A percentile compares a stretch with the other conserved stretches of the same genome.
Evolutionary conservation across 2,113 vertebrate genomes (phyloP).

Genomic region (Notarius quadriscutis): DNA sequence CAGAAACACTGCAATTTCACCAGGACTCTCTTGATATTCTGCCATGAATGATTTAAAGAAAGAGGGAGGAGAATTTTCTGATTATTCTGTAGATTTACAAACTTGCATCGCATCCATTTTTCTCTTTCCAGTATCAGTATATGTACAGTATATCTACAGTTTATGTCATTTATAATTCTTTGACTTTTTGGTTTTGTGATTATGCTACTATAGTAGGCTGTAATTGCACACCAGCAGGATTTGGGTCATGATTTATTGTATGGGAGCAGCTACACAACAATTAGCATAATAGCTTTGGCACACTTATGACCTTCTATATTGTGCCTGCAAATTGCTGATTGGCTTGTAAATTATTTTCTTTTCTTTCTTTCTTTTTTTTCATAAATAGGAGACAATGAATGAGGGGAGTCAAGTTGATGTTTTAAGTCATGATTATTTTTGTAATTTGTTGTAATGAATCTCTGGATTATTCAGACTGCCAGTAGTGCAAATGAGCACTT

Average conservation of each 20-base stretch:
- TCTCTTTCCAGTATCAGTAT: slow-evolving; percentile 9
- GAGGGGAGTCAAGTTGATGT: slow-evolving; percentile 67
- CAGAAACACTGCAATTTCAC: slow-evolving; percentile 66
- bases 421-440: slow-evolving; percentile 74
- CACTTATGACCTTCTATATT: slow-evolving; percentile 50
- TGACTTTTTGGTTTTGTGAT: slow-evolving; percentile 38
- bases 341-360: slow-evolving; percentile 56
- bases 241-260: slow-evolving; percentile 51
- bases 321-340: slow-evolving; percentile 55
- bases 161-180: slow-evolving; percentile 20
- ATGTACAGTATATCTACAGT: not conserved
- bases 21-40: slow-evolving; percentile 62
- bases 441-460: slow-evolving; percentile 73
- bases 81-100: slow-evolving; percentile 17
- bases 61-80: not conserved
- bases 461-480: slow-evolving; percentile 64
- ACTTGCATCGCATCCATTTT: not conserved
- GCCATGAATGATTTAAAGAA: slow-evolving; percentile 66
- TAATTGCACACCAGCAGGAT: slow-evolving; percentile 49
- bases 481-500: slow-evolving; percentile 72
- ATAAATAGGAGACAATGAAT: slow-evolving; percentile 57
- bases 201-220: slow-evolving; percentile 37
- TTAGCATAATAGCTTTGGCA: slow-evolving; percentile 49
- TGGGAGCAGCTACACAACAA: slow-evolving; percentile 43
- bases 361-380: slow-evolving; percentile 19